phyloP scores from a whole-genome alignment of 2,113 vertebrate species.

The Lepisosteus oculatus region DNA sequence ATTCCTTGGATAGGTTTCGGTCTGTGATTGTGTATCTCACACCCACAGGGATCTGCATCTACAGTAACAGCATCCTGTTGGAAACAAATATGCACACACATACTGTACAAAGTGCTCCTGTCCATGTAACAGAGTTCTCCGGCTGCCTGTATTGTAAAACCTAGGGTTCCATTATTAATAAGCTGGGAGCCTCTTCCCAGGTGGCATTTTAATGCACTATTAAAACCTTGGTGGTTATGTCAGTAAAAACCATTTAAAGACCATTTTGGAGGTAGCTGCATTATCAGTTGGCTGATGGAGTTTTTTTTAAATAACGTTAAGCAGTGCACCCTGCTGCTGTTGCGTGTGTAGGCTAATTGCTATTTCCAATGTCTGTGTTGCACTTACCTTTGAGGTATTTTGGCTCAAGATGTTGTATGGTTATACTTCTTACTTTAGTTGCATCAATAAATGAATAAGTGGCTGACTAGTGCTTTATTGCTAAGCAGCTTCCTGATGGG shows the following conservation, averaged over 20 bases:
- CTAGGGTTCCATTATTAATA: neutral
- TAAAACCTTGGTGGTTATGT: neutral
- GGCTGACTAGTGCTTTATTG: no score
- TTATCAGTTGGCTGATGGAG: neutral
- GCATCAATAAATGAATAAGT: neutral
- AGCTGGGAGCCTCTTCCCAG: neutral
- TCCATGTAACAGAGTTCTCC: neutral
- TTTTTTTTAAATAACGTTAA: neutral
- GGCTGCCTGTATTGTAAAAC: neutral
- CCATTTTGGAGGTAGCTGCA: neutral
- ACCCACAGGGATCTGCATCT: no score
- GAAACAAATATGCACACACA: neutral
- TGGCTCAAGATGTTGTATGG: neutral
- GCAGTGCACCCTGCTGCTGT: neutral
- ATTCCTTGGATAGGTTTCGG: no score
- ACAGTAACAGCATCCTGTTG: no score
- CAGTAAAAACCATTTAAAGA: neutral
- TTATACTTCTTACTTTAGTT: neutral
- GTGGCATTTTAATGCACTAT: neutral
- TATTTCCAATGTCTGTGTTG: neutral
- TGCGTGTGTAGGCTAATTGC: neutral
- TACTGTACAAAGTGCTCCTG: neutral
- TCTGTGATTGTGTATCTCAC: no score
- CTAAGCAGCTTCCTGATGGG: neutral
- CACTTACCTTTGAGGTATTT: neutral